These are phyloP conservation scores for Bembecia ichneumoniformis DNA, from an alignment of 2,888 invertebrate species.

Conservation along the genomic window DNA sequence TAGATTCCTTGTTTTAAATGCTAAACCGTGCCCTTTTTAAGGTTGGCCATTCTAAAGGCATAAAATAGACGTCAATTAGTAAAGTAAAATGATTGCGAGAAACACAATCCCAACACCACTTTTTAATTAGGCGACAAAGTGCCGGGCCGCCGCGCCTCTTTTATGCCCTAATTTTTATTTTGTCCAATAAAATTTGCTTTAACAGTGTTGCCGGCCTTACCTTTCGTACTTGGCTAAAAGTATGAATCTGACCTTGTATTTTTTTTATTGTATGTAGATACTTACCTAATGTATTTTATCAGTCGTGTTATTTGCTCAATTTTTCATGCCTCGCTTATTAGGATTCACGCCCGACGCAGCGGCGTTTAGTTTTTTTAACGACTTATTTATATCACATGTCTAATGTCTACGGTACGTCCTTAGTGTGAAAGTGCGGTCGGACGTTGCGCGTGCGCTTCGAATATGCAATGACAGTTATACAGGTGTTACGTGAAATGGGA, in stretches of 20 bases:
- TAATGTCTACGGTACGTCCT: constrained; percentile 2
- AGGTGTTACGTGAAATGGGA: constrained; percentile 34
- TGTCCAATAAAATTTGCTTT: background rate
- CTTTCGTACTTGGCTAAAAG: background rate
- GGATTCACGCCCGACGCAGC: constrained; percentile 41
- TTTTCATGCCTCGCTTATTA: constrained; percentile 33
- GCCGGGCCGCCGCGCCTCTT: constrained; percentile 20
- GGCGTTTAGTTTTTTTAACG: constrained; percentile 21
- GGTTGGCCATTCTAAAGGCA: background rate
- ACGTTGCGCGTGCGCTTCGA: background rate
- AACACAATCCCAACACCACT: constrained; percentile 7
- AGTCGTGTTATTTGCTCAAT: background rate
- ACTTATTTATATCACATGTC: constrained; percentile 16
- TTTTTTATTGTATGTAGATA: background rate
- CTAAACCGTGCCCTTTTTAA: background rate
- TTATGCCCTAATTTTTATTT: constrained; percentile 24
- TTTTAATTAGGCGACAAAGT: constrained; percentile 8
- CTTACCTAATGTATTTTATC: too few relatives aligned
- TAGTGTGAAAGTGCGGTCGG: background rate
- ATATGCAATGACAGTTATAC: constrained; percentile 14
- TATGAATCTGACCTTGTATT: background rate
- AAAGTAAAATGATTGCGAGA: constrained; percentile 3
- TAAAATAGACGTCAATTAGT: constrained; percentile 3
- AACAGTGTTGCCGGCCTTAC: background rate
- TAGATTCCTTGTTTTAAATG: background rate